A percentile compares a stretch with the other conserved stretches of the same genome.
These are phyloP conservation scores for Aphidius gifuensis DNA, from an alignment of 1,140 invertebrate genomes.

Conservation along the genomic window DNA sequence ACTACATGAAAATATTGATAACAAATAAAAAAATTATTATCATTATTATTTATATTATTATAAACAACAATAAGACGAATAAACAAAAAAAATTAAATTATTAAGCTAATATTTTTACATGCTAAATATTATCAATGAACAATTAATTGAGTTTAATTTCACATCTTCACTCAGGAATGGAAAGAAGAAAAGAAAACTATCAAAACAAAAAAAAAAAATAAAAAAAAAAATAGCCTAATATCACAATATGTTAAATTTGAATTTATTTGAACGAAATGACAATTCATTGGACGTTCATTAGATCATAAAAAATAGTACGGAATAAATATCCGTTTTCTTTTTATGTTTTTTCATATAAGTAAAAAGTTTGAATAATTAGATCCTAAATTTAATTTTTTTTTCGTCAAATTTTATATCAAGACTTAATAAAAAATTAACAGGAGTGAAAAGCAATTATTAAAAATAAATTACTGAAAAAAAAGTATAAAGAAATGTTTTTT, in stretches of 20 bases:
- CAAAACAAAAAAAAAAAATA: conserved; percentile 25
- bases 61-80: not conserved
- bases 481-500: not conserved
- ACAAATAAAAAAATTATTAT: conserved; percentile 11
- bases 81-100: conserved; percentile 2
- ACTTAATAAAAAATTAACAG: not conserved
- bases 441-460: not conserved
- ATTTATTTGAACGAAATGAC: too few relatives aligned
- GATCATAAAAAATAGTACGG: not conserved
- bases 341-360: not conserved
- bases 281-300: not conserved
- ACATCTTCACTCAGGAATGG: not conserved
- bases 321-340: not conserved
- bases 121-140: not conserved
- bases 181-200: not conserved
- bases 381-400: conserved; percentile 23
- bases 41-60: too few relatives aligned
- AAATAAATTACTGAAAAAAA: not conserved
- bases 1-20: conserved; percentile 16
- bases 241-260: too few relatives aligned
- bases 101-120: conserved; percentile 2
- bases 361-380: conserved; percentile 5
- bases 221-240: not conserved
- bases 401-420: conserved; percentile 6
- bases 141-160: conserved; percentile 2